Evolutionary conservation across 2,888 invertebrate genomes (phyloP).

Genomic region (Eledone cirrhosa): DNA sequence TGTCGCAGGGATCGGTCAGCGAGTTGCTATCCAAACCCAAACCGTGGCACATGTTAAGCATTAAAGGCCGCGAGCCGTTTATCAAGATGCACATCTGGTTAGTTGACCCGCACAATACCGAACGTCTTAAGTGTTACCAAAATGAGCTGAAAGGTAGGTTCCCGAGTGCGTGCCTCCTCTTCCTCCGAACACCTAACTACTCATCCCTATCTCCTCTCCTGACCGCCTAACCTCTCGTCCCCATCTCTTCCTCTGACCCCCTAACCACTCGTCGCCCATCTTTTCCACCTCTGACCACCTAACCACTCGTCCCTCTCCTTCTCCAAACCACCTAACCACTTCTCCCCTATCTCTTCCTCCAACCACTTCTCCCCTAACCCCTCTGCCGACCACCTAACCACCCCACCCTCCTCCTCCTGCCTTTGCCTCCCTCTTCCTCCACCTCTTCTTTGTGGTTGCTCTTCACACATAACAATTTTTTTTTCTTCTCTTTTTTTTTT

Average conservation of each 20-base stretch:
- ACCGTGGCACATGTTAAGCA: slow-evolving; percentile 98
- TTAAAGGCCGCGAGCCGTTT: slow-evolving; percentile 87
- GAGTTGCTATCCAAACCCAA: slow-evolving; percentile 97
- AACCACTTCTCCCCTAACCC: slow-evolving; percentile 1
- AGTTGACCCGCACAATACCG: slow-evolving; percentile 93
- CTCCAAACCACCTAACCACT: neutral
- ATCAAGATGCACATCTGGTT: slow-evolving; percentile 85
- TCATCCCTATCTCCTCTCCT: neutral
- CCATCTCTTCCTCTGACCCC: neutral
- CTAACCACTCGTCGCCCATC: neutral
- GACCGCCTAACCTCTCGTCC: neutral
- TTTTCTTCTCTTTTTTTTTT: no score
- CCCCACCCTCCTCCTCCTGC: no score
- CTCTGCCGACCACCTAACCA: neutral
- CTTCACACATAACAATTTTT: no score
- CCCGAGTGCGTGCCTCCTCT: neutral
- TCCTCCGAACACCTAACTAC: neutral
- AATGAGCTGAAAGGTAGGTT: slow-evolving; percentile 65
- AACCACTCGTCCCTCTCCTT: neutral
- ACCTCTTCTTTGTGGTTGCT: no score
- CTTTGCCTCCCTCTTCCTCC: neutral
- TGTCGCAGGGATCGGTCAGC: slow-evolving; percentile 92
- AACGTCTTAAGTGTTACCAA: slow-evolving; percentile 78
- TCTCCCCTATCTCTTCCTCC: slow-evolving; percentile 16
- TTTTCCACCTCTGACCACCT: no score